phyloP scores from a whole-genome alignment of 1,140 invertebrate species.

The Eriosoma lanigerum region DNA sequence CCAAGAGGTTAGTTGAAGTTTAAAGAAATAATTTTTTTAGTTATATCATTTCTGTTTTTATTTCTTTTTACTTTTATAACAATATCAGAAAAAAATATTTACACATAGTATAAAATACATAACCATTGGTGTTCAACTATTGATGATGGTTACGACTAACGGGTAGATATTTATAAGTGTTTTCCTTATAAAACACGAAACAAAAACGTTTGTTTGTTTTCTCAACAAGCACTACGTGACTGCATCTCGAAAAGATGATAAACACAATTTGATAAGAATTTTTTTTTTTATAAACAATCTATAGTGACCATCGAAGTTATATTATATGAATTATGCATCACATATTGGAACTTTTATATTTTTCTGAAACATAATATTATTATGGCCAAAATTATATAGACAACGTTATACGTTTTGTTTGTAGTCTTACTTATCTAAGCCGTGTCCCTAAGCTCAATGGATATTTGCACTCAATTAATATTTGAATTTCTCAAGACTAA shows the following conservation, averaged over 20 bases:
- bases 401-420: too few species aligned
- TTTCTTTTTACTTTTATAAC: neutral
- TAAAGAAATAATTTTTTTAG: too few species aligned
- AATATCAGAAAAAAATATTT: constrained; percentile 15
- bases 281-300: too few species aligned
- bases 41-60: neutral
- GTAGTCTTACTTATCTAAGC: too few species aligned
- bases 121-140: neutral
- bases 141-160: neutral
- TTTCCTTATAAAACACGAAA: neutral
- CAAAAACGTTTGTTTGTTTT: constrained; percentile 8
- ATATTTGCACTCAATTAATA: too few species aligned
- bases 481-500: too few species aligned
- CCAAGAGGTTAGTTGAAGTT: too few species aligned
- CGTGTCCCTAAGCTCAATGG: too few species aligned
- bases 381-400: too few species aligned
- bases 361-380: neutral
- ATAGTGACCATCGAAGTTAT: neutral
- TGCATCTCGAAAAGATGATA: neutral
- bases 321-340: neutral
- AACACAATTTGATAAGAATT: neutral
- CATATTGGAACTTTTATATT: neutral
- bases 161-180: neutral
- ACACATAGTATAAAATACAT: neutral
- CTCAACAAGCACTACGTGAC: constrained; percentile 20